Conservation (phyloP, 2,888 invertebrate species). For the Helleia helle region DNA sequence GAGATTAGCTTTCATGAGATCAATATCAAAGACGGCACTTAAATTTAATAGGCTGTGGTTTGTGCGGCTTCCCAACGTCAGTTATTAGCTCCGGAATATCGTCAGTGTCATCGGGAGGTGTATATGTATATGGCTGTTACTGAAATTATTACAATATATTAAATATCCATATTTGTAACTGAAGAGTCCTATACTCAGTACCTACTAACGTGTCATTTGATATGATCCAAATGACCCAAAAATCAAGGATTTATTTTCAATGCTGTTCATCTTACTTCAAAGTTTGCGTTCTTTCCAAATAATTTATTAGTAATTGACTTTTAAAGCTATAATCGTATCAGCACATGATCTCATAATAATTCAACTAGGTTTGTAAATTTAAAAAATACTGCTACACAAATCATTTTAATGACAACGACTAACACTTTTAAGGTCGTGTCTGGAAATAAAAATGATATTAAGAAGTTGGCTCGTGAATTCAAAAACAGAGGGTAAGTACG, state of each 20-base stretch:
- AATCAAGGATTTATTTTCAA: too few species aligned
- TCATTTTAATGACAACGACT: background rate
- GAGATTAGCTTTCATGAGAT: conserved; percentile 8
- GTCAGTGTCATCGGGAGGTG: conserved; percentile 5
- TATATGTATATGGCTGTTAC: too few species aligned
- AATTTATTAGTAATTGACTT: too few species aligned
- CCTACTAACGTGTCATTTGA: too few species aligned
- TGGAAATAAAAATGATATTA: conserved; percentile 2
- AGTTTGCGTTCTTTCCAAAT: too few species aligned
- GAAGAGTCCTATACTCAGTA: too few species aligned
- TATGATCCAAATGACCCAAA: too few species aligned
- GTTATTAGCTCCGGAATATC: background rate
- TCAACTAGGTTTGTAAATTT: background rate
- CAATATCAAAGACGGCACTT: conserved; percentile 6
- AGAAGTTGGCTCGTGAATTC: conserved; percentile 1
- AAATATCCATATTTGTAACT: too few species aligned
- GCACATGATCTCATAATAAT: too few species aligned
- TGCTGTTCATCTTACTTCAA: too few species aligned
- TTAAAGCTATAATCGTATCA: too few species aligned
- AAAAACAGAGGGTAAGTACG: background rate
- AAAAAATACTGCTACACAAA: background rate
- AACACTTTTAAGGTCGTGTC: background rate
- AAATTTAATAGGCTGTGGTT: conserved; percentile 8
- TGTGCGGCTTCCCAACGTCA: conserved; percentile 5
- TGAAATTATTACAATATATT: too few species aligned